Evolutionary conservation across 2,888 invertebrate species (phyloP), one percentile per base, ranked within the genome.

Genomic region (Acanthacorydalis orientalis): DNA sequence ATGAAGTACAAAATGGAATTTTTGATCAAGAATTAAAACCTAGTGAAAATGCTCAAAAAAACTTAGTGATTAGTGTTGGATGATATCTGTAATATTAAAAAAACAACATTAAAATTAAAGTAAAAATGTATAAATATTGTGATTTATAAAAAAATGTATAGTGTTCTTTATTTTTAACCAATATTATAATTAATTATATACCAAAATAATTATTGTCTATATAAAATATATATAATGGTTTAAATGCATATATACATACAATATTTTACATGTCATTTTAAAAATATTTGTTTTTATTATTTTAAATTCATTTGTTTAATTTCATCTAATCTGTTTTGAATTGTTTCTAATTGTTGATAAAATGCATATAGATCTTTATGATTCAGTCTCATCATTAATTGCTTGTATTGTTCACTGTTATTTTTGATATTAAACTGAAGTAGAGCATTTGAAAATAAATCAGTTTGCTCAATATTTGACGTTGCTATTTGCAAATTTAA

Each of bases 1-100:
- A 64, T 49, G 58, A 60, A 49, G 51, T 60, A 39, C 53, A 62
- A 47, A 53, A 60, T 23, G 61, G 57, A 51, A 42, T 69, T 68
- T 44, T 38, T 8, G 43, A 51, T 12, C 55, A 57, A 39, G 56
- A 58, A 53, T 53, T 64, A 49, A 48, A 50, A 41, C 63, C 64
- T 14, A 64, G 64, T 54, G 57, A 56, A 41, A 70, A 68, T 55
- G 77, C 77, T 7, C 67, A 68, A 52, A 69, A 70, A 57, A 73
- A 74, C 59, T 68, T 75, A 59, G 65, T 77, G 52, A 70, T 77
- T 57, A 74, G 74, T 67, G 65, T 75, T 44, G 56, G 57, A 31
- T 59, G 49, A 53, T 48, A 52, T 45, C 32, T 41, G 32, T 44
- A 11, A 31, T 42, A 31, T 32, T 33, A 41, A 43, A 43, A 31